Conservation (phyloP, 2,113 vertebrate species). For the Miniopterus natalensis region DNA sequence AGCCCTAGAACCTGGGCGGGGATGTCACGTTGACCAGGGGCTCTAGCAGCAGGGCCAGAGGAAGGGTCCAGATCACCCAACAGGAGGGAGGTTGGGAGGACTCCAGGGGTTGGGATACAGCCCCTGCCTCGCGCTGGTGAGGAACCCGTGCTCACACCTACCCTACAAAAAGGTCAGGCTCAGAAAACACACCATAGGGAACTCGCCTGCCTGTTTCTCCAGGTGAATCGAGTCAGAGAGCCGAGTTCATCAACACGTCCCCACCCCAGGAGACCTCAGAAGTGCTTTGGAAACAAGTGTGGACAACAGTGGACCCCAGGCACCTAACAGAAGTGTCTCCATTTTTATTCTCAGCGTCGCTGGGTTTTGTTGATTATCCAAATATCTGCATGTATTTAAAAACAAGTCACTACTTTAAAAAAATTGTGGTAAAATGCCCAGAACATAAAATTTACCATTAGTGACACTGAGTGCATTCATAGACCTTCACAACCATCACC, state of each 20-base stretch:
- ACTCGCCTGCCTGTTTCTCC: neutral
- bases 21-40: neutral
- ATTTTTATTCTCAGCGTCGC: neutral
- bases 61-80: neutral
- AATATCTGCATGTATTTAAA: neutral
- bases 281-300: neutral
- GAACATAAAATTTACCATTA: neutral
- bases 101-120: neutral
- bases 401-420: neutral
- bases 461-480: rapidly evolving
- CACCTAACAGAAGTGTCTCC: neutral
- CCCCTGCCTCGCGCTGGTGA: neutral
- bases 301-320: neutral
- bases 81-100: neutral
- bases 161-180: neutral
- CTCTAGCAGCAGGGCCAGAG: neutral
- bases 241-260: neutral
- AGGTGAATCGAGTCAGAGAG: neutral
- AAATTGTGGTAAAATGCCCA: rapidly evolving
- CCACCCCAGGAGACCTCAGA: neutral
- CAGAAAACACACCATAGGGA: neutral
- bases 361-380: neutral
- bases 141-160: neutral
- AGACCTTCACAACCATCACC: neutral
- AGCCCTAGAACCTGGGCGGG: conserved; percentile 33